phyloP scores from a whole-genome alignment of 2,113 vertebrate genomes.

The Colaptes auratus region DNA sequence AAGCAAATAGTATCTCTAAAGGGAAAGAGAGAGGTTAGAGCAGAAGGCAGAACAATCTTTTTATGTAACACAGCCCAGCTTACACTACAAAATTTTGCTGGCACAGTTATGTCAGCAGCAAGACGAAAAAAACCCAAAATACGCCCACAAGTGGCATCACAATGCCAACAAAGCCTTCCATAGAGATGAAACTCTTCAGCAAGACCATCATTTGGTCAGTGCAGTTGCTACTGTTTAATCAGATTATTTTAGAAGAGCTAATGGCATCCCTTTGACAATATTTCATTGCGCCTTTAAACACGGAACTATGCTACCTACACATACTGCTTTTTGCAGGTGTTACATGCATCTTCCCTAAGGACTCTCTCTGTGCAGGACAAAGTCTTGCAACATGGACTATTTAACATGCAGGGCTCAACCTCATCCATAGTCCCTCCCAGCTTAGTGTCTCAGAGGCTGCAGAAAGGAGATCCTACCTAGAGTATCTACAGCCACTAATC shows the following conservation, averaged over 20 bases:
- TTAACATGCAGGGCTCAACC: rapidly evolving
- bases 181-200: constrained; percentile 4
- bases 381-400: rapidly evolving
- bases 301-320: not conserved
- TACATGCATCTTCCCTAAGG: not conserved
- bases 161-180: constrained; percentile 26
- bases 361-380: not conserved
- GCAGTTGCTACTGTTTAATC: not conserved
- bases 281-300: rapidly evolving
- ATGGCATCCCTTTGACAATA: not conserved
- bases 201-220: constrained; percentile 49
- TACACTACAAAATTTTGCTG: constrained; percentile 39
- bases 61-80: not conserved
- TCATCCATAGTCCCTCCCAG: not conserved
- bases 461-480: constrained; percentile 12
- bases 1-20: not conserved
- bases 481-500: constrained; percentile 74
- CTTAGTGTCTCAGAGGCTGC: not conserved
- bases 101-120: constrained; percentile 44
- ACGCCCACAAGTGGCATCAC: constrained; percentile 47
- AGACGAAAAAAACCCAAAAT: constrained; percentile 33
- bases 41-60: not conserved
- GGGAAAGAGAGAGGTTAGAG: not conserved
- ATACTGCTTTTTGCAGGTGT: not conserved
- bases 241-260: not conserved